Conservation (phyloP, 2,113 vertebrate species). For the Ageneiosus marmoratus region DNA sequence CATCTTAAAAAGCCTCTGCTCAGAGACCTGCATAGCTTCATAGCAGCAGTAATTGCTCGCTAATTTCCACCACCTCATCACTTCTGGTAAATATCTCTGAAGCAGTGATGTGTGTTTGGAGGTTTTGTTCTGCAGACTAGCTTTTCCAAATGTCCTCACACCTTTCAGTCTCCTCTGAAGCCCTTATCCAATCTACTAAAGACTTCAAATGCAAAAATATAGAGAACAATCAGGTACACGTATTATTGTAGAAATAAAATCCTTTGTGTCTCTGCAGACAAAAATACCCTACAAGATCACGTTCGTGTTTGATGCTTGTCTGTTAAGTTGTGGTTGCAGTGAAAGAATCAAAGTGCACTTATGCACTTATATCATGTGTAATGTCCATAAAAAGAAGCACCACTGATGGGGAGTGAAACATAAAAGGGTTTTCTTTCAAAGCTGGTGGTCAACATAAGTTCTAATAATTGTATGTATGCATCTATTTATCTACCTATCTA, state of each 20-base stretch:
- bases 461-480: background rate
- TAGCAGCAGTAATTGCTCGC: background rate
- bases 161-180: background rate
- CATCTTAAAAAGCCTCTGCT: background rate
- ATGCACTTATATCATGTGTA: no score
- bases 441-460: background rate
- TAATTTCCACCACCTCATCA: background rate
- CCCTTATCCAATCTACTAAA: background rate
- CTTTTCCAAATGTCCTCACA: background rate
- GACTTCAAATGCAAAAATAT: background rate
- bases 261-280: background rate
- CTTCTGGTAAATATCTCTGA: background rate
- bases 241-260: background rate
- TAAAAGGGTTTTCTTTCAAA: background rate
- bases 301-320: background rate
- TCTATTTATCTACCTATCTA: background rate
- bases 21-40: background rate
- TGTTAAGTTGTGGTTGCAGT: background rate
- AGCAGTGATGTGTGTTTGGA: background rate
- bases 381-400: background rate
- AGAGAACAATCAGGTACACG: background rate
- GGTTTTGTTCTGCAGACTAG: background rate
- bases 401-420: background rate
- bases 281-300: background rate
- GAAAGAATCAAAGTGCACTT: conserved; percentile 6